Percentiles rank a stretch among this genome's conserved stretches.
Conservation (phyloP, 2,797 vertebrate species). For the Enteromius paludinosus region DNA sequence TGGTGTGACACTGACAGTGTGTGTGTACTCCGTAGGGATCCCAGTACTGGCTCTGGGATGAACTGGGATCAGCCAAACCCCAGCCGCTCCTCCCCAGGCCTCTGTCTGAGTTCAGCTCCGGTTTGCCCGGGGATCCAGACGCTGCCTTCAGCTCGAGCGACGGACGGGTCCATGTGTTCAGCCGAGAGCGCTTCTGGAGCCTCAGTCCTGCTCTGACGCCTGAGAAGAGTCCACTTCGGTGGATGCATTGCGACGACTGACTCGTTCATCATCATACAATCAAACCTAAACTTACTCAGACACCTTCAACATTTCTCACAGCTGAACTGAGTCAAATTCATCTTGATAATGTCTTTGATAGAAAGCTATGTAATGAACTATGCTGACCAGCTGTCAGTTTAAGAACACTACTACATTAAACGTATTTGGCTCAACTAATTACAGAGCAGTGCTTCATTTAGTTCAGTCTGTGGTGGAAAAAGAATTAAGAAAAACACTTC, state of each 20-base stretch:
- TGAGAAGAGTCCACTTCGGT: conserved; percentile 77
- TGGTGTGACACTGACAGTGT: background rate
- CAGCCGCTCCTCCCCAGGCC: conserved; percentile 77
- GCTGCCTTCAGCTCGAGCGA: conserved; percentile 79
- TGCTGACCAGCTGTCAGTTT: no score
- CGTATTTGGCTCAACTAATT: no score
- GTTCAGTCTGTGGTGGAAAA: no score
- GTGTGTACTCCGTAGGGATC: conserved; percentile 74
- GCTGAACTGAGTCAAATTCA: no score
- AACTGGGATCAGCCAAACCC: conserved; percentile 72
- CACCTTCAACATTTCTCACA: no score
- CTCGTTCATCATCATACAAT: background rate
- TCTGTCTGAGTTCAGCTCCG: conserved; percentile 72
- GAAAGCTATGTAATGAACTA: no score
- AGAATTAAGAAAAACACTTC: no score
- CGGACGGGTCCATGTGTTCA: conserved; percentile 80
- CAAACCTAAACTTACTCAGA: no score
- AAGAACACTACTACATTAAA: no score
- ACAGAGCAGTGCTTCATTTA: no score
- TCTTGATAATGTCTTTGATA: no score
- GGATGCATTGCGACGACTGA: conserved; percentile 81
- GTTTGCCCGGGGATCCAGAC: conserved; percentile 72
- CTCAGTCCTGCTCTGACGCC: conserved; percentile 72
- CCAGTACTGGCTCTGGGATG: conserved; percentile 86
- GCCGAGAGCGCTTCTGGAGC: conserved; percentile 78